phyloP scores from a whole-genome alignment of 2,113 vertebrate species.

The Corythaeola cristata region DNA sequence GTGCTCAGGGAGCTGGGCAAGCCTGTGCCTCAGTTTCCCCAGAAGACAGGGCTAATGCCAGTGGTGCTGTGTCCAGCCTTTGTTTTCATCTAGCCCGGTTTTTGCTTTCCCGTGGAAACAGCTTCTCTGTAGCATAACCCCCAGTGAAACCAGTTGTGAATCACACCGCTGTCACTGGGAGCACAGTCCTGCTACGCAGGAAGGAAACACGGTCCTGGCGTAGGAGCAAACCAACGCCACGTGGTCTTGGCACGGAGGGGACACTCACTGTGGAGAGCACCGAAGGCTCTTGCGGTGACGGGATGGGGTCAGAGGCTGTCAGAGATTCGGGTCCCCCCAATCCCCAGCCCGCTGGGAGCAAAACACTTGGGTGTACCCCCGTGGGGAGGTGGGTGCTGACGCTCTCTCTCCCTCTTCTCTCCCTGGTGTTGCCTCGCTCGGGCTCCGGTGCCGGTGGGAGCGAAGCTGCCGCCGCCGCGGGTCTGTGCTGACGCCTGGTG shows the following conservation, averaged over 20 bases:
- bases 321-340: not conserved
- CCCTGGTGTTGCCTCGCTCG: not conserved
- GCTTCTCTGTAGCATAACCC: not conserved
- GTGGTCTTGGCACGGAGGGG: not conserved
- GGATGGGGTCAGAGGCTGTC: not conserved
- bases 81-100: not conserved
- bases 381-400: not conserved
- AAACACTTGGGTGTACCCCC: accelerated
- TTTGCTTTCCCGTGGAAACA: not conserved
- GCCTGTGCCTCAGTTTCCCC: not conserved
- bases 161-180: not conserved
- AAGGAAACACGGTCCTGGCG: not conserved
- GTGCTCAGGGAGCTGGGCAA: not conserved
- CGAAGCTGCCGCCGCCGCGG: accelerated
- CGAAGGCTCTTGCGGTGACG: accelerated
- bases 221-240: accelerated
- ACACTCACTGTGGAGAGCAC: accelerated
- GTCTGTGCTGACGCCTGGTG: slow-evolving; percentile 56
- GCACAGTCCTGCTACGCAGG: accelerated
- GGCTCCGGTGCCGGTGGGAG: not conserved
- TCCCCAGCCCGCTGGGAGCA: not conserved
- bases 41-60: not conserved
- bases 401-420: not conserved
- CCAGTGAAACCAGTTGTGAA: not conserved
- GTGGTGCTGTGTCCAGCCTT: not conserved